These are phyloP conservation scores for Aspidiotus rigidus DNA, from an alignment of 2,888 invertebrate species.

Conservation along the genomic window DNA sequence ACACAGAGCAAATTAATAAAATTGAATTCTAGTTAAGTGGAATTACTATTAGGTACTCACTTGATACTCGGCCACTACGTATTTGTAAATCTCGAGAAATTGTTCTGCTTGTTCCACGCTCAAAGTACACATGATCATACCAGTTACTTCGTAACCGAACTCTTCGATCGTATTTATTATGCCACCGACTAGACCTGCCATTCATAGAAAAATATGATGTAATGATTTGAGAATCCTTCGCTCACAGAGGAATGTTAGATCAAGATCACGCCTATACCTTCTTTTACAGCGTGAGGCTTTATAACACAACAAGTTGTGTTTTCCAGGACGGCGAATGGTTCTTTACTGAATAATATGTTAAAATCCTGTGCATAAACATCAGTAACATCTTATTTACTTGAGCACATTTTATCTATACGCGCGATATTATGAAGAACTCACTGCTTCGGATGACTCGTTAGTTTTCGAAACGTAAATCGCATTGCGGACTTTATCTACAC, in stretches of 20 bases:
- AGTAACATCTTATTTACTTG: too few relatives aligned
- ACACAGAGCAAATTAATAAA: background rate
- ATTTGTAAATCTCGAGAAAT: constrained; percentile 87
- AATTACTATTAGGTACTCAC: constrained; percentile 43
- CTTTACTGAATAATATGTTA: too few relatives aligned
- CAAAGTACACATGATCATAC: constrained; percentile 68
- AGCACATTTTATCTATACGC: too few relatives aligned
- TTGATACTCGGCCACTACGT: constrained; percentile 68
- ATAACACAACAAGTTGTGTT: constrained; percentile 73
- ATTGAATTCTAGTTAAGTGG: background rate
- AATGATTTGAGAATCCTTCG: too few relatives aligned
- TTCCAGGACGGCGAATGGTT: constrained; percentile 39
- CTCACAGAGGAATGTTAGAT: too few relatives aligned
- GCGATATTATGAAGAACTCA: constrained; percentile 38
- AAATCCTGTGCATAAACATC: too few relatives aligned
- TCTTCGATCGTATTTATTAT: constrained; percentile 64
- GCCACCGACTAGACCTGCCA: constrained; percentile 49
- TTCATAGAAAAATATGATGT: background rate
- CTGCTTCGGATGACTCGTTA: constrained; percentile 49
- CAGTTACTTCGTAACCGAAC: constrained; percentile 68
- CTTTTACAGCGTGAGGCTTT: constrained; percentile 79
- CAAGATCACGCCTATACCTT: constrained; percentile 45
- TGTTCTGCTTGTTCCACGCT: constrained; percentile 77
- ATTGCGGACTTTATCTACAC: constrained; percentile 56
- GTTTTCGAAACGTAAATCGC: constrained; percentile 59